Evolutionary conservation across 1,140 invertebrate species (phyloP).

Genomic region (Drosophila bocki): DNA sequence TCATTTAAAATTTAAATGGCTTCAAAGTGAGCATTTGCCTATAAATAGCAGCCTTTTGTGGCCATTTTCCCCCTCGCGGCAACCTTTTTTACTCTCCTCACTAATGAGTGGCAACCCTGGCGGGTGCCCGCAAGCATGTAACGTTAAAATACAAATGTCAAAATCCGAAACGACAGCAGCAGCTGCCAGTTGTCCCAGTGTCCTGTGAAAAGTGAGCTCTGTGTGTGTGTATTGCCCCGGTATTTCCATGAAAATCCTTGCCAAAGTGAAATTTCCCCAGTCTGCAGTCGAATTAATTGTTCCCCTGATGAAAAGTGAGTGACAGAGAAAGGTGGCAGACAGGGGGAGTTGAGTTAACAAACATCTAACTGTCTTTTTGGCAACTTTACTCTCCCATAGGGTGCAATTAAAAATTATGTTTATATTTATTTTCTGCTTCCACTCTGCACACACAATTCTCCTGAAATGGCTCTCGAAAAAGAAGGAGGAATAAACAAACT

Average conservation of each 20-base stretch:
- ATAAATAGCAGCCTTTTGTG: conserved; percentile 29
- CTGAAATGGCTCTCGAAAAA: conserved; percentile 24
- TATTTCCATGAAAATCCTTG: conserved; percentile 34
- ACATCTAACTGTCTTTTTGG: conserved; percentile 52
- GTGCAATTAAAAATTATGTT: conserved; percentile 79
- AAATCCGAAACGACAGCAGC: conserved; percentile 21
- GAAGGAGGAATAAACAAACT: neutral
- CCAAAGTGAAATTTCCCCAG: conserved; percentile 33
- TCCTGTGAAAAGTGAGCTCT: conserved; percentile 2
- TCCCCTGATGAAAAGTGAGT: conserved; percentile 19
- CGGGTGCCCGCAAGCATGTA: conserved; percentile 53
- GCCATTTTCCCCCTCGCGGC: conserved; percentile 17
- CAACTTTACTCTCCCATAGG: conserved; percentile 53
- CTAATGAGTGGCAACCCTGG: conserved; percentile 50
- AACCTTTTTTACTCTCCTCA: conserved; percentile 26
- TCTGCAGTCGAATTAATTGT: conserved; percentile 39
- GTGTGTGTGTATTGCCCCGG: neutral
- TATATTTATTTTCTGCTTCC: conserved; percentile 52
- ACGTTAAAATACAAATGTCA: conserved; percentile 74
- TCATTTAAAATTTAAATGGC: conserved; percentile 71
- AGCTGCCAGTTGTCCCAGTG: conserved; percentile 18
- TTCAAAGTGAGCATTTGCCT: conserved; percentile 42
- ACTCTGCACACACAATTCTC: neutral
- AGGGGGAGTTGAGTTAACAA: conserved; percentile 8
- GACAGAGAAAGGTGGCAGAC: neutral